Evolutionary conservation across 2,113 vertebrate genomes (phyloP).

Genomic region (Chaenocephalus aceratus): DNA sequence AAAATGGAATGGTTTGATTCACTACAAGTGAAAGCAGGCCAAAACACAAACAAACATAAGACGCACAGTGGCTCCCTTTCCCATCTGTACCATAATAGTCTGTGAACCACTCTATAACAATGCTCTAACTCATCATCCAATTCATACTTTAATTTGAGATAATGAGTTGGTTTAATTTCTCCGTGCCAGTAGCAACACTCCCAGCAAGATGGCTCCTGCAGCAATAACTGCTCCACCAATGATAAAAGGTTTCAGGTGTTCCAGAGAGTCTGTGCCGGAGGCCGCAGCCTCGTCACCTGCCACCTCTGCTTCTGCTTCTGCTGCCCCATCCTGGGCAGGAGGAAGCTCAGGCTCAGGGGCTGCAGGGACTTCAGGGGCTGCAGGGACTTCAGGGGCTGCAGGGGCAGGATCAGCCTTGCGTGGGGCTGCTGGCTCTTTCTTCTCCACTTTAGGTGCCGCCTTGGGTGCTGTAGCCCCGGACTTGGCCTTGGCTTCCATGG

Average conservation of each 20-base stretch:
- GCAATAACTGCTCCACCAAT: constrained; percentile 83
- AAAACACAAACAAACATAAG: constrained; percentile 50
- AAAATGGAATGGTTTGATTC: constrained; percentile 51
- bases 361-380: constrained; percentile 57
- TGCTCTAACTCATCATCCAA: constrained; percentile 51
- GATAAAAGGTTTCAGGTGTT: constrained; percentile 85
- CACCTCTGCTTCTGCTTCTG: constrained; percentile 67
- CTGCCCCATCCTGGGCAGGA: constrained; percentile 72
- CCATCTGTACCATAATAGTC: constrained; percentile 61
- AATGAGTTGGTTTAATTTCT: constrained; percentile 78
- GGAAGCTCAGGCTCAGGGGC: constrained; percentile 75
- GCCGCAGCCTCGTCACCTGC: constrained; percentile 71
- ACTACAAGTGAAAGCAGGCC: constrained; percentile 65
- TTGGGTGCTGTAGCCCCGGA: constrained; percentile 74
- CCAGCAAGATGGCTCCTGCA: constrained; percentile 83
- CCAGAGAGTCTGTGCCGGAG: constrained; percentile 82
- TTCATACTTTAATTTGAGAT: constrained; percentile 54
- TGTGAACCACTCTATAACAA: constrained; percentile 72
- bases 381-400: constrained; percentile 21
- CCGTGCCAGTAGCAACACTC: constrained; percentile 80
- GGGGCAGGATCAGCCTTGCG: constrained; percentile 76
- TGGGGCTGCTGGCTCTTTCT: constrained; percentile 79
- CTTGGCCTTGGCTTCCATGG: constrained; percentile 84
- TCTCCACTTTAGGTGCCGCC: constrained; percentile 79
- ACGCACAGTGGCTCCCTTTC: constrained; percentile 60